Base-by-base conservation (phyloP, 2,113 vertebrate species). In the Cyanoderma ruficeps region DNA sequence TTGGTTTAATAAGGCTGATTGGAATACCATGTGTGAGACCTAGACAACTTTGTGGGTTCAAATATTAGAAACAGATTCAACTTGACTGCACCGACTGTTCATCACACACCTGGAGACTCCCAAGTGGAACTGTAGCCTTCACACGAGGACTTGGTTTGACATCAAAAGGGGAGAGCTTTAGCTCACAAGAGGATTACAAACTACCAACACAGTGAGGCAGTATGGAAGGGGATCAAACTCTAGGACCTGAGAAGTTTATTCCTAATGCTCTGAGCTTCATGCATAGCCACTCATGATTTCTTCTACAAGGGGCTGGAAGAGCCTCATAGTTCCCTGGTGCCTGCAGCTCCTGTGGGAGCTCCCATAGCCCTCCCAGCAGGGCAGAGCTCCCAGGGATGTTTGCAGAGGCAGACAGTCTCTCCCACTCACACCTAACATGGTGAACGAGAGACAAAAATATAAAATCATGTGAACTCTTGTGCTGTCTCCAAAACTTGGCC, bases 401-500 rank as follows among this genome's bases (percentile, higher is more conserved):
- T 39, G 50, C 59, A 56, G 25, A 7, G 25, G 6, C 7, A 65
- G 35, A 4, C 0, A 0, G 6, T 44, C 21, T 28, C 50, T 67
- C 17, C 50, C 35, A 52, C 39, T 60, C 1, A 3, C 41, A 52
- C 27, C 15, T 24, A 35, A 52, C 0, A 0, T 0, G 1, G 53
- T 39, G 44, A 68, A 56, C 0, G 0, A 80, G 44, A 57, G n/a
- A 46, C 37, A 53, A 37, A 30, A 63, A 37, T 53, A 27, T 10
- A 25, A 77, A 74, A 24, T 15, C 55, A 12, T 3, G 1, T 4
- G 22, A 83, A 41, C 24, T 2, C 35, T 42, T 35, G 33, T 11
- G 15, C 37, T 15, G 22, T 7, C 37, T 61, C 41, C 2, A 15
- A 63, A 71, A 27, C 44, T 15, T 1, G 7, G 74, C 52, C 7